Evolutionary conservation across 2,797 vertebrate genomes (phyloP), one percentile per base, ranked within the genome.

Genomic region (Catostomus latipinnis): DNA sequence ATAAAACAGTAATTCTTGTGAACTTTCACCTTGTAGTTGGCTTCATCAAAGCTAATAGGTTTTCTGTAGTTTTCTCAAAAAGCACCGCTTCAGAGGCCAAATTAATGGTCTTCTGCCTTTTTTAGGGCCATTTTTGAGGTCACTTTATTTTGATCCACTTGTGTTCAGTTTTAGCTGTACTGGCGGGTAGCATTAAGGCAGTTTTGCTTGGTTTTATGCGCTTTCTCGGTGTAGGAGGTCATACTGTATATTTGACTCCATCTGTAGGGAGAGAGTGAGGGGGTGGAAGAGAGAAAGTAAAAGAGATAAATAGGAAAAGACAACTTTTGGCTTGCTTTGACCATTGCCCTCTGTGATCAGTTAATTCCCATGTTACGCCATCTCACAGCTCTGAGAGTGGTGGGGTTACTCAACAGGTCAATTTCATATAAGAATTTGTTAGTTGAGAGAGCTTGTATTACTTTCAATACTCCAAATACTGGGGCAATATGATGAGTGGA

Each of bases 211-310:
- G 49, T 61, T 61, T 34, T 77, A 45, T 57, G 18, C 6, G 7
- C 45, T 58, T 34, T 49, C 13, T 62, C 61, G 13, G 48, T 62
- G n/a, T 50, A 75, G 9, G 5, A 60, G 75, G 53, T 70, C 57
- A 53, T 18, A 50, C 49, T 69, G 76, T 58, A 69, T 62, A 56
- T 70, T 78, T 78, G 76, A 78, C 48, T 62, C 22, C 16, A 60
- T 70, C 56, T 70, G 34, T 60, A 16, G 34, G 57, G n/a, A 60
- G 48, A 11, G 48, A 57, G n/a, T 60, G 74, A 60, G 63, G 74
- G 46, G 74, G 54, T 43, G 63, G 63, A 77, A 34, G 18, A 60
- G 14, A 77, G 1, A 45, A 34, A 70, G 45, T 43, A 0, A 62
- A 61, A 52, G 56, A 61, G 13, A 5, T 70, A 78, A 43, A 70